Conservation (phyloP, 1,140 invertebrate genomes). For the Lordiphosa stackelbergi region DNA sequence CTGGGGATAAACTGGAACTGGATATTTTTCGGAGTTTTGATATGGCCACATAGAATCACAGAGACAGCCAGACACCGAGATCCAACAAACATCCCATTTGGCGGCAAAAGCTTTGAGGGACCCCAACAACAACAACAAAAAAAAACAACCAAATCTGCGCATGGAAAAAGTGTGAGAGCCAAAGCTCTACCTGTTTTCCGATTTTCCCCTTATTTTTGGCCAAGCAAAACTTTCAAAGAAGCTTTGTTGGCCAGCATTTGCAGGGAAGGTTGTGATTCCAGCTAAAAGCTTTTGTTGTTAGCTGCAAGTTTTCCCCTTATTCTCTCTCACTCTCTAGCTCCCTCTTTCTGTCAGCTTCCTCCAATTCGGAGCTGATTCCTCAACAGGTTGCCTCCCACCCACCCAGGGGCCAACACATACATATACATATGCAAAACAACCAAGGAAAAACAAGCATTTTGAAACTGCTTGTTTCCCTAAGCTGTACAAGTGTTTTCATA, state of each 20-base stretch:
- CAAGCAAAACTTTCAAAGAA: background rate
- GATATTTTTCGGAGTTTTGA: conserved; percentile 71
- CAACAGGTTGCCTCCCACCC: conserved; percentile 65
- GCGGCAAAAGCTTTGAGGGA: conserved; percentile 29
- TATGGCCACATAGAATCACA: conserved; percentile 55
- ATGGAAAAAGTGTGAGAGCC: conserved; percentile 31
- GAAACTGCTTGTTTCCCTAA: conserved; percentile 60
- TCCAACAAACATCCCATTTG: conserved; percentile 42
- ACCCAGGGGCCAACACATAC: background rate
- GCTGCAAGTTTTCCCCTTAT: no score
- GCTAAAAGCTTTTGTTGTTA: no score
- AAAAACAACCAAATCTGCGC: conserved; percentile 32
- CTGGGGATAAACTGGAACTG: conserved; percentile 77
- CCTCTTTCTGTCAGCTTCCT: background rate
- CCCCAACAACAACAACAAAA: background rate
- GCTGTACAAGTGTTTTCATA: conserved; percentile 65
- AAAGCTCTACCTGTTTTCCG: conserved; percentile 12
- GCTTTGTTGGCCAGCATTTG: no score
- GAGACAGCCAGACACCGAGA: conserved; percentile 52
- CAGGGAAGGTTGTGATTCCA: no score
- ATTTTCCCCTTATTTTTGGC: conserved; percentile 35
- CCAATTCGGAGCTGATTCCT: conserved; percentile 29
- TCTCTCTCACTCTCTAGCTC: background rate
- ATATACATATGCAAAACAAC: conserved; percentile 12
- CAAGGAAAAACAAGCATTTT: conserved; percentile 26